Conservation (phyloP, 2,888 invertebrate genomes). For the Zelleria hepariella region DNA sequence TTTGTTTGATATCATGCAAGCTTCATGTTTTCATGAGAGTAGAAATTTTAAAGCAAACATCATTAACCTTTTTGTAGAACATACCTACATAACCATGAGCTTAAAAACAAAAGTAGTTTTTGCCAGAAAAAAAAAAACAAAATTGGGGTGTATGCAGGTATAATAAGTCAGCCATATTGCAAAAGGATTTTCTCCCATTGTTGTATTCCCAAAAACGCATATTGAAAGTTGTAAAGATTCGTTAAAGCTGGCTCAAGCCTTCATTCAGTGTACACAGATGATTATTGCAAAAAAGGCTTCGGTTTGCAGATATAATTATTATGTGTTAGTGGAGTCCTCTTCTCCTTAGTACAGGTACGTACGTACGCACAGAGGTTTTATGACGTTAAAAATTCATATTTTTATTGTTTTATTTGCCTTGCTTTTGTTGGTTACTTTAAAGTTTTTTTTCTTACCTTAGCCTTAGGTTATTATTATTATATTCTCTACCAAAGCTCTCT, state of each 20-base stretch:
- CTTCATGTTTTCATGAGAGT: background rate
- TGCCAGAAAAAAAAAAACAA: background rate
- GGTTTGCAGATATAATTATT: background rate
- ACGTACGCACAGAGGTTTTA: background rate
- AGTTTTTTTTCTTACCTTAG: background rate
- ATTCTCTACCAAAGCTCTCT: no score
- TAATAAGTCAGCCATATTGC: background rate
- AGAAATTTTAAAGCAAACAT: no score
- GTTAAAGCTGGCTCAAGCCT: slow-evolving; percentile 2
- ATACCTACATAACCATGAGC: background rate
- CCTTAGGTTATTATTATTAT: background rate
- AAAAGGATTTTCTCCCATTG: background rate
- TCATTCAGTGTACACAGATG: background rate
- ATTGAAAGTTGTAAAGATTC: slow-evolving; percentile 3
- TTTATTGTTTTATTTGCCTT: background rate
- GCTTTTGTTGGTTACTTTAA: background rate
- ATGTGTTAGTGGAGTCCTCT: background rate
- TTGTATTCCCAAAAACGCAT: background rate
- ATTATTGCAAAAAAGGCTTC: slow-evolving; percentile 1
- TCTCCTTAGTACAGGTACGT: background rate
- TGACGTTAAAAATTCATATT: background rate
- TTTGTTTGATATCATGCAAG: background rate
- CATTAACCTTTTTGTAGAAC: background rate
- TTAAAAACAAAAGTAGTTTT: background rate
- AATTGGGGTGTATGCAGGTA: background rate